Base-by-base conservation (phyloP, 2,888 invertebrate genomes). In the Polymixis flavicincta region DNA sequence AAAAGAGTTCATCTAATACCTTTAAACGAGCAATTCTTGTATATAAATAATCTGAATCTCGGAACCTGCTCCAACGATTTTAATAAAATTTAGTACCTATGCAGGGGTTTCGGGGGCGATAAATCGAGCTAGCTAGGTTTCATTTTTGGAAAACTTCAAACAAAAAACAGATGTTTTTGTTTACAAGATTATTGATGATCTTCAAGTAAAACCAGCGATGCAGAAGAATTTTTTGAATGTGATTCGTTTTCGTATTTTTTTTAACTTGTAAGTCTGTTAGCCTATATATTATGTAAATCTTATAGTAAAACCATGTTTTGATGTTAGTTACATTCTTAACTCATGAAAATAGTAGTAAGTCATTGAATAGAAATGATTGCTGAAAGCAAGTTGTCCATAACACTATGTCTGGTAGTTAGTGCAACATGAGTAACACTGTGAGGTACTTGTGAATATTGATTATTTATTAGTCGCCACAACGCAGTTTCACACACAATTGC, bases 361-460 rank as follows among this genome's bases (percentile, higher is more conserved):
- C 28, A 52, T 66, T 79, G 48, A 55, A 74, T 59, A 22, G 25
- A 71, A 71, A 57, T 63, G 50, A 57, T 68, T 64, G 61, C 22
- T 70, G 73, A 77, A 74, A 67, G 45, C 59, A 77, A 70, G 74
- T 76, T 67, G 63, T 65, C 52, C 55, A 60, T 57, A 66, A 70
- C 28, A 63, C 60, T 63, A 66, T 42, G 25, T 71, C 57, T 14
- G 22, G 32, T 52, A 71, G 32, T 73, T 64, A 71, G 72, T 71
- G 37, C 25, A 76, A 74, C 57, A 78, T 52, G 50, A 59, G 52
- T 65, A 52, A 65, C 32, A 65, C 32, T 52, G 22, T 9, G 28
- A 54, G 28, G n/a, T 37, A 55, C 19, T 71, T 25, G 65, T 37
- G 28, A 63, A 25, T 67, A 69, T 83, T 74, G 74, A 83, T 73